Evolutionary conservation across 2,888 invertebrate genomes (phyloP), one percentile per base, ranked within the genome.

Genomic region (Kryphioiulus occultus): DNA sequence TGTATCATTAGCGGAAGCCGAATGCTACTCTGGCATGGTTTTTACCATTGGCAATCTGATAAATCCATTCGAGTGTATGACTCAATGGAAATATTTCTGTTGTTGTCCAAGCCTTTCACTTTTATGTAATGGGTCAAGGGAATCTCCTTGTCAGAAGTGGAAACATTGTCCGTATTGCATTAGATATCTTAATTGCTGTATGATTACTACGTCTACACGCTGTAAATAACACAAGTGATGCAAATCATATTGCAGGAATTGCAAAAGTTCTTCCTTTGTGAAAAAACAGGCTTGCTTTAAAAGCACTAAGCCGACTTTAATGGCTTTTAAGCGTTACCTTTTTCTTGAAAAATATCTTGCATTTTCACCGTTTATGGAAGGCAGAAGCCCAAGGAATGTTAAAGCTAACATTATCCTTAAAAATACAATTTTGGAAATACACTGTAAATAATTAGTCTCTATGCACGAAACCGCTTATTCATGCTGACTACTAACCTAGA

Each of bases 101-200:
- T 26, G 78, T 78, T 78, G 26, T 78, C 78, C 26, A 78, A 26
- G 22, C 30, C 78, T 78, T 78, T 78, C 78, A 78, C 78, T 78
- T 78, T 78, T 78, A 78, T 30, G 78, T 78, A 78, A 78, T 78
- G 78, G 78, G 78, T 78, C 78, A 78, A 78, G 78, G 78, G 78
- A 78, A 30, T 78, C 78, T 30, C 15, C 78, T 30, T 78, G 78
- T 78, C 78, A 78, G 10, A 78, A 78, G 26, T 78, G 78, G 78
- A 78, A 78, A 78, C 78, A 30, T 78, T 30, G 78, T 30, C 78
- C 26, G 30, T 78, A 10, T 78, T 26, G 3, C 22, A 30, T 12
- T 15, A 78, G 26, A 30, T 30, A 78, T 78, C 78, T 78, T 78
- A 78, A 78, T 78, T 78, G 78, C 78, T 78, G 10, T 30, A 78